A percentile compares a stretch with the other conserved stretches of the same genome.
Evolutionary conservation across 2,797 vertebrate genomes (phyloP).

Genomic region (Tympanoctomys barrerae): DNA sequence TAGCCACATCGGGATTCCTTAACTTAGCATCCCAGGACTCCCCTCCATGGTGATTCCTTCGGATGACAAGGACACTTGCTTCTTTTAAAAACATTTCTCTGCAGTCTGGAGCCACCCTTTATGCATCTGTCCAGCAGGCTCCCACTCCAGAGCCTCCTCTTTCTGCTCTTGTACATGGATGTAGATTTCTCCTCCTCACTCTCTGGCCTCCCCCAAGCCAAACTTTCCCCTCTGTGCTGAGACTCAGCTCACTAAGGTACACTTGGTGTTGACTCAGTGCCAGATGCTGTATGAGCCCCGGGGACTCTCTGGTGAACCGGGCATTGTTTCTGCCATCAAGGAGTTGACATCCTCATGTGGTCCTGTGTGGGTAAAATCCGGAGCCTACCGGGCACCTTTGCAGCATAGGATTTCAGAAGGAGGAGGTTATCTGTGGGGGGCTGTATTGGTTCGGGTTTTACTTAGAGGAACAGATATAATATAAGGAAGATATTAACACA

Average conservation of each 20-base stretch:
- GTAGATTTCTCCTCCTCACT: not conserved
- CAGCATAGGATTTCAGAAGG: not conserved
- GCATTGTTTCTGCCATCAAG: not conserved
- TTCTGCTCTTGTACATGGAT: not conserved
- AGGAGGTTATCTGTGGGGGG: not conserved
- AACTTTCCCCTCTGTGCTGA: not conserved
- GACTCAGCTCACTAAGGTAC: not conserved
- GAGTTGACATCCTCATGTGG: not conserved
- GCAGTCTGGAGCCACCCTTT: not conserved
- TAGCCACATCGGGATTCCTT: not conserved
- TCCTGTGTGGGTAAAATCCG: not conserved
- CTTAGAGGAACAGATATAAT: no score
- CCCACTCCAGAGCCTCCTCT: not conserved
- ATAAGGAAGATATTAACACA: no score
- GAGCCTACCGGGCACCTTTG: not conserved
- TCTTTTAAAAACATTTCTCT: not conserved
- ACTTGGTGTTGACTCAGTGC: not conserved
- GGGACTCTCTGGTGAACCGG: not conserved
- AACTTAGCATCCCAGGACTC: not conserved
- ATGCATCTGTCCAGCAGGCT: not conserved
- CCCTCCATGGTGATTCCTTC: not conserved
- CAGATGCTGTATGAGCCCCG: no score
- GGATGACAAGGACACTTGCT: not conserved
- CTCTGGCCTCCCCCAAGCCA: not conserved
- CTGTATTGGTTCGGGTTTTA: no score